phyloP scores from a whole-genome alignment of 2,797 vertebrate genomes.

The Etheostoma perlongum region DNA sequence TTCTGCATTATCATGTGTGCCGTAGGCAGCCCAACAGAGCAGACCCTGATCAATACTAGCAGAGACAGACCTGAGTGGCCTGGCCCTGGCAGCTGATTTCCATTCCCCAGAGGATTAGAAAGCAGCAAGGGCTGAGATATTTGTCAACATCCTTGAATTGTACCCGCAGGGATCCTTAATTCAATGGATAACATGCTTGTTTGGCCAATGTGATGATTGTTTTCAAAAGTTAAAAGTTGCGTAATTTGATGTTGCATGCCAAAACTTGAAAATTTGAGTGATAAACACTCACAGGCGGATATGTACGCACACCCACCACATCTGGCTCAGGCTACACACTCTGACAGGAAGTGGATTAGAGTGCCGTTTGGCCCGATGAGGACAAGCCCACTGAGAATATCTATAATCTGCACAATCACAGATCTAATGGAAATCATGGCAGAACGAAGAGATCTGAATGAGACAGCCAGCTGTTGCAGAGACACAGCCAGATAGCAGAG shows the following conservation, averaged over 20 bases:
- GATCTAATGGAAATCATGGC: conserved; percentile 55
- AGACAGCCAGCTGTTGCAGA: conserved; percentile 61
- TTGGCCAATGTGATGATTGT: background rate
- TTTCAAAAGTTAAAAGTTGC: conserved; percentile 36
- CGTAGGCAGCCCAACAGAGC: conserved; percentile 35
- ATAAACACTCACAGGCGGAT: conserved; percentile 31
- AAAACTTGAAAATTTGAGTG: conserved; percentile 45
- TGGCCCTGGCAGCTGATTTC: conserved; percentile 44
- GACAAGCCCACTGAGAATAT: conserved; percentile 58
- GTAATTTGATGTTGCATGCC: conserved; percentile 44
- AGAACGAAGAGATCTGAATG: conserved; percentile 46
- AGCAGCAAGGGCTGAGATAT: conserved; percentile 24
- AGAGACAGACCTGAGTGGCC: conserved; percentile 45
- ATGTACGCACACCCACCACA: conserved; percentile 37
- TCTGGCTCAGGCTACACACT: conserved; percentile 51
- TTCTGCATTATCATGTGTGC: conserved; percentile 58
- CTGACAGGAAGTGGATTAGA: conserved; percentile 77
- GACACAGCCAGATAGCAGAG: conserved; percentile 27
- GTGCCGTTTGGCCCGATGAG: conserved; percentile 32
- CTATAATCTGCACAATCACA: conserved; percentile 65
- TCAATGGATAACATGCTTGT: conserved; percentile 20
- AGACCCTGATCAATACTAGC: conserved; percentile 53
- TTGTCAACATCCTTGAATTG: conserved; percentile 30
- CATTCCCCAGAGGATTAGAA: conserved; percentile 15
- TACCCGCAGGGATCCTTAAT: conserved; percentile 20